Percentiles rank a stretch among this genome's conserved stretches.
phyloP scores from a whole-genome alignment of 2,113 vertebrate species.

The Aleadryas rufinucha region DNA sequence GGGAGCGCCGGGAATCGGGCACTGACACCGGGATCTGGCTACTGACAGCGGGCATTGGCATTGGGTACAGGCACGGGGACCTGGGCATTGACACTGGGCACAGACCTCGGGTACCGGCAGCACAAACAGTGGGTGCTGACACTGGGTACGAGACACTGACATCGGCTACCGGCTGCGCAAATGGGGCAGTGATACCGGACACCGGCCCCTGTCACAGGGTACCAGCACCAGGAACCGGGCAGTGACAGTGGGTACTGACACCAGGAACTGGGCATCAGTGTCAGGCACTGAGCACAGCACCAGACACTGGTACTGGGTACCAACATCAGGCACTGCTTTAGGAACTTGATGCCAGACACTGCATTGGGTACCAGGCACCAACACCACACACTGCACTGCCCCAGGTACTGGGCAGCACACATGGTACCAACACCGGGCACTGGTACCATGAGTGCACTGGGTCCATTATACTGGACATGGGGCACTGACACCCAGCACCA shows the following conservation, averaged over 20 bases:
- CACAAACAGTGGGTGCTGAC: background rate
- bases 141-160: background rate
- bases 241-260: too few species aligned
- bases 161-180: rapidly evolving
- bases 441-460: background rate
- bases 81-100: background rate
- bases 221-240: background rate
- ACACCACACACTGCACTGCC: background rate
- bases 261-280: background rate
- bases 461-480: too few species aligned
- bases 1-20: background rate
- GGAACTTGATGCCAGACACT: background rate
- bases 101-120: background rate
- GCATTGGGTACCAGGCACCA: rapidly evolving
- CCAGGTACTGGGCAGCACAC: rapidly evolving
- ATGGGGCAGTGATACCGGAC: background rate
- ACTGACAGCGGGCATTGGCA: too few species aligned
- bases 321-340: rapidly evolving
- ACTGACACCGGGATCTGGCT: too few species aligned
- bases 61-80: background rate
- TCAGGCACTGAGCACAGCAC: background rate
- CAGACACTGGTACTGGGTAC: background rate
- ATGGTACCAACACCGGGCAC: background rate
- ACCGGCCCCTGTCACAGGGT: background rate
- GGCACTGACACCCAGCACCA: too few species aligned